These are phyloP conservation scores for Falco biarmicus DNA, from an alignment of 2,797 vertebrate species.

Conservation along the genomic window DNA sequence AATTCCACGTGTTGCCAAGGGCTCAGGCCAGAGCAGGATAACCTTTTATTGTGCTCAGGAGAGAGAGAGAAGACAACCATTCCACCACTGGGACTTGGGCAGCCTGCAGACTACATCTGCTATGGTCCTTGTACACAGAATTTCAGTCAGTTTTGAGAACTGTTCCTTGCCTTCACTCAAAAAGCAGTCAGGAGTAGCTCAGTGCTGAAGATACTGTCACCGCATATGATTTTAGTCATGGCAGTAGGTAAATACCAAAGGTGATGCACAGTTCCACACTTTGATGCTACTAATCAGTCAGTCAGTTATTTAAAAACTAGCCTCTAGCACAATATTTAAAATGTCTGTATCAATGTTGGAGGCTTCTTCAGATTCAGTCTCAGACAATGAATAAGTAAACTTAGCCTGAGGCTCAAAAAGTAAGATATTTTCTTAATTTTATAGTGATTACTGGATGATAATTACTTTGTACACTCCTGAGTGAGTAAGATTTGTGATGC, in stretches of 20 bases:
- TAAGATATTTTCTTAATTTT: conserved; percentile 48
- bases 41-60: background rate
- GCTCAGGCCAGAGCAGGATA: fast-evolving
- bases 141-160: background rate
- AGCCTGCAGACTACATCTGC: background rate
- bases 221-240: background rate
- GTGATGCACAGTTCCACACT: background rate
- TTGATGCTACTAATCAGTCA: conserved; percentile 30
- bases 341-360: conserved; percentile 21
- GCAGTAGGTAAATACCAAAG: conserved; percentile 14
- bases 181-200: background rate
- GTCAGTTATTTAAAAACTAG: conserved; percentile 29
- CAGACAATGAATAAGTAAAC: conserved; percentile 59
- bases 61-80: background rate
- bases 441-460: background rate
- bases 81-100: background rate
- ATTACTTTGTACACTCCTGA: background rate
- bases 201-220: background rate
- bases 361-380: background rate
- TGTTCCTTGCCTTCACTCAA: background rate
- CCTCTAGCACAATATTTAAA: conserved; percentile 50
- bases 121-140: background rate
- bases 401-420: conserved; percentile 29
- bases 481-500: background rate
- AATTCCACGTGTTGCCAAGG: background rate